Conservation (phyloP, 1,140 invertebrate genomes). For the Eurosta solidaginis region DNA sequence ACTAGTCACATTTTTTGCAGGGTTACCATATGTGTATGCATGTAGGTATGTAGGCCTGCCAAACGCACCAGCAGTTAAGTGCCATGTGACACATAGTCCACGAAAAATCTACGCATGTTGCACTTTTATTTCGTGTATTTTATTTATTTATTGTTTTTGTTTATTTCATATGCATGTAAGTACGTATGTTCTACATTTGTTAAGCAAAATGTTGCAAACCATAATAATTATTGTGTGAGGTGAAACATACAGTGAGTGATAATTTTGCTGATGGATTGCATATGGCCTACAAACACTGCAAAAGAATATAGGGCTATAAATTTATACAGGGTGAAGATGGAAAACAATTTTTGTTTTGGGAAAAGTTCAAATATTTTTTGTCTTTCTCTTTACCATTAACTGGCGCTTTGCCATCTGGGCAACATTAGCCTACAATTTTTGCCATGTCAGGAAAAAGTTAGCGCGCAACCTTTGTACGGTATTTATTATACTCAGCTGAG, state of each 20-base stretch:
- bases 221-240: slow-evolving; percentile 28
- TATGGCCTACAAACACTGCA: background rate
- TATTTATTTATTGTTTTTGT: no score
- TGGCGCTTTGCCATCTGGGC: no score
- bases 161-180: no score
- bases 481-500: no score
- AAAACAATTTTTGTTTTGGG: background rate
- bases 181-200: background rate
- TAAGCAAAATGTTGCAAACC: background rate
- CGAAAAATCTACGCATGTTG: background rate
- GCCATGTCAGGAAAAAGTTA: no score
- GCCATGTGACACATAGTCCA: slow-evolving; percentile 26
- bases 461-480: no score
- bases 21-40: no score
- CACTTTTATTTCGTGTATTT: background rate
- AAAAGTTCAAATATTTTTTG: no score
- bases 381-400: no score
- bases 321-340: background rate
- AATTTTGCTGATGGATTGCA: slow-evolving; percentile 23
- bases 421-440: no score
- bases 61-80: slow-evolving; percentile 13
- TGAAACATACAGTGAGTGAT: background rate
- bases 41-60: background rate
- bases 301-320: no score
- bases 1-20: no score